Evolutionary conservation across 1,140 invertebrate genomes (phyloP).

Genomic region (Paraescarpia echinospica): DNA sequence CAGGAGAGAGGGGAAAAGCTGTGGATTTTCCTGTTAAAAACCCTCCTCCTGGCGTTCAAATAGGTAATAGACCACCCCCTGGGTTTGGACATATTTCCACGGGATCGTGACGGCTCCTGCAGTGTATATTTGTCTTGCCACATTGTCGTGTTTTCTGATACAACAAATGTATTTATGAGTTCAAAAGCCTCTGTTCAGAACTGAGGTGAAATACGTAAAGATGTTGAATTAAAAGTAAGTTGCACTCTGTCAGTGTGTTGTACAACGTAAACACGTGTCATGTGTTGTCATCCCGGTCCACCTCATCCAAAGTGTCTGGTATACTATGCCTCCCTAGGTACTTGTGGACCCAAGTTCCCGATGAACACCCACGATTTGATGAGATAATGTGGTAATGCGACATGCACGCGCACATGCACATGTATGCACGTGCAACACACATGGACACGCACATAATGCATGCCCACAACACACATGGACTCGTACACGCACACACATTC

Average conservation of each 20-base stretch:
- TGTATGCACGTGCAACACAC: too few species aligned
- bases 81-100: not conserved
- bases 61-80: not conserved
- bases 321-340: too few species aligned
- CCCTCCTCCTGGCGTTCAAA: not conserved
- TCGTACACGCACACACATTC: too few species aligned
- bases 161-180: not conserved
- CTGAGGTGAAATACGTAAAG: not conserved
- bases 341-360: too few species aligned
- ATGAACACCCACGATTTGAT: too few species aligned
- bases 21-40: not conserved
- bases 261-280: not conserved
- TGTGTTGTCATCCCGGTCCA: not conserved
- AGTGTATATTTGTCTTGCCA: not conserved
- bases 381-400: too few species aligned
- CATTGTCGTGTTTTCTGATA: not conserved
- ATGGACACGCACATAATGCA: too few species aligned
- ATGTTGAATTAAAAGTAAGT: not conserved
- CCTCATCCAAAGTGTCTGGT: not conserved
- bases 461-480: too few species aligned
- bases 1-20: not conserved
- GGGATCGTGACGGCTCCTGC: not conserved
- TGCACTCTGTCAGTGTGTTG: not conserved
- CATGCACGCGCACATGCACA: too few species aligned
- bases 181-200: not conserved